Evolutionary conservation across 2,113 vertebrate genomes (phyloP).

Genomic region (Chaetops frenatus): DNA sequence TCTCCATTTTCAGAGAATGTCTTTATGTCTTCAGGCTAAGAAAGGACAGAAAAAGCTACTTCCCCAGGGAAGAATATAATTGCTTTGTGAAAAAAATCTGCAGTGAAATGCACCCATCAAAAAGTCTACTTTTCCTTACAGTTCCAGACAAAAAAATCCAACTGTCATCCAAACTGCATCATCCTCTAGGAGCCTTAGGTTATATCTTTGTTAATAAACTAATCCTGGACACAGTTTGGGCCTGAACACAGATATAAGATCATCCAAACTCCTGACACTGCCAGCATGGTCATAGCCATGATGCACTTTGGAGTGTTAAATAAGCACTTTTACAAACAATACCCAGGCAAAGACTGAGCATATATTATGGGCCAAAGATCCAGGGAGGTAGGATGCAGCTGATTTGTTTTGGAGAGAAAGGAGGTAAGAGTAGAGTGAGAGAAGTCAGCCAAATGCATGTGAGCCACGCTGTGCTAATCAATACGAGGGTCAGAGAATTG

Average conservation of each 20-base stretch:
- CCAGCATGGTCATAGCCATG: too few relatives aligned
- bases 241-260: neutral
- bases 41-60: neutral
- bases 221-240: neutral
- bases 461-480: neutral
- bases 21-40: neutral
- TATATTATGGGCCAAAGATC: neutral
- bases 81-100: neutral
- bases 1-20: neutral
- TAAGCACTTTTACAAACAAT: neutral
- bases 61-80: neutral
- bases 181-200: neutral
- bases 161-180: neutral
- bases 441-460: neutral
- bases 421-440: neutral
- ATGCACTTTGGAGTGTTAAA: neutral
- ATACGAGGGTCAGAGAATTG: neutral
- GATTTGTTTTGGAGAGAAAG: neutral
- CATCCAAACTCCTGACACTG: neutral
- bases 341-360: neutral
- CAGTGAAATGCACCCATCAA: neutral
- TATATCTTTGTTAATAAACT: neutral
- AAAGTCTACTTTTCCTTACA: neutral
- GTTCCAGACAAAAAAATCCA: neutral
- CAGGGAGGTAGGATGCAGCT: neutral